Evolutionary conservation across 2,797 vertebrate species (phyloP).

Genomic region (Onychomys leucogaster): DNA sequence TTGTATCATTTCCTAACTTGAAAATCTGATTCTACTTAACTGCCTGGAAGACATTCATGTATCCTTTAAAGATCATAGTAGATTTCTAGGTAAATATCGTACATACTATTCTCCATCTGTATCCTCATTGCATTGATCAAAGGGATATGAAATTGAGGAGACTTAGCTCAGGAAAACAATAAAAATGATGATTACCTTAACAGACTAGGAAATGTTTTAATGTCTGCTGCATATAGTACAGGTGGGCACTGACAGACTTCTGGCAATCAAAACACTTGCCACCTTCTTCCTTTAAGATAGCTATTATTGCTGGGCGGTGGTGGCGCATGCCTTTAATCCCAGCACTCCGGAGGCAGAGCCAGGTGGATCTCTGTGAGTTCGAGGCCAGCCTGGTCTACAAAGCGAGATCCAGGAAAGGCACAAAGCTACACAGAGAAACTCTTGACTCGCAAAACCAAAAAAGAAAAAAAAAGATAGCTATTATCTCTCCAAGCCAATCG

Average conservation of each 20-base stretch:
- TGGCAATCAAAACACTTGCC: not conserved
- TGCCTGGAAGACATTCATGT: not conserved
- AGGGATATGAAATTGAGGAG: conserved; percentile 2
- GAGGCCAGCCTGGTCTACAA: no score
- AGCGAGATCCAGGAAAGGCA: no score
- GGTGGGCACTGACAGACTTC: not conserved
- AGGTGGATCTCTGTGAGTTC: no score
- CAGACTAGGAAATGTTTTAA: not conserved
- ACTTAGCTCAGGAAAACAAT: not conserved
- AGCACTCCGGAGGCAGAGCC: no score
- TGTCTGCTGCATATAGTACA: not conserved
- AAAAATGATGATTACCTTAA: conserved; percentile 2
- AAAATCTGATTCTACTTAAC: conserved; percentile 1
- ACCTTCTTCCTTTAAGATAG: not conserved
- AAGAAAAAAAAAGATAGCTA: not conserved
- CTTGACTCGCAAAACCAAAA: no score
- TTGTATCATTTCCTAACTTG: not conserved
- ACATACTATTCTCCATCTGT: not conserved
- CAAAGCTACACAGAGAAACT: no score
- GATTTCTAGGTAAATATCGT: conserved; percentile 13
- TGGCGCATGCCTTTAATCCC: no score
- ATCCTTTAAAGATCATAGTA: not conserved
- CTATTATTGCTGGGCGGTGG: no score
- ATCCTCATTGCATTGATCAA: not conserved
- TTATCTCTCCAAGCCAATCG: not conserved